Evolutionary conservation across 2,888 invertebrate species (phyloP).

Genomic region (Margaritifera margaritifera): DNA sequence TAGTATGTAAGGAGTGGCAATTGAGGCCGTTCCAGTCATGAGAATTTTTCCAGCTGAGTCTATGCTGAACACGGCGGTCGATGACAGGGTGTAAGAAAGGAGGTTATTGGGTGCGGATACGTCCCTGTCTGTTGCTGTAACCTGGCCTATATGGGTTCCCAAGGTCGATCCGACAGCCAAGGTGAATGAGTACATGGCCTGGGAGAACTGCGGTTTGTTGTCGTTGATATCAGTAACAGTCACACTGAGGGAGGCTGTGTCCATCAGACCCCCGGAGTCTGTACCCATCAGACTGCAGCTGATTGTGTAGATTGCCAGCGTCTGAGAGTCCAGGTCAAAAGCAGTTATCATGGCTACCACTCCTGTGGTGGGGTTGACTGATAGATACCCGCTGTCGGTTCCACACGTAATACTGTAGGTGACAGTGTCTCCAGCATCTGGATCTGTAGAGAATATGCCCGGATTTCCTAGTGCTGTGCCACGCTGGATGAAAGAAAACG

Average conservation of each 20-base stretch:
- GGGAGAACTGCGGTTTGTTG: conserved; percentile 14
- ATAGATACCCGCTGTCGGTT: conserved; percentile 18
- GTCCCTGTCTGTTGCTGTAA: conserved; percentile 27
- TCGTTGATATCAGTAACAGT: conserved; percentile 29
- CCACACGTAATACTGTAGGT: conserved; percentile 18
- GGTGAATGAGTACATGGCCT: conserved; percentile 1
- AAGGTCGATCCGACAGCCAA: conserved; percentile 1
- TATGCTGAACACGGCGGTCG: conserved; percentile 27
- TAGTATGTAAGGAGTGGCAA: conserved; percentile 21
- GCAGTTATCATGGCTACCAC: conserved; percentile 27
- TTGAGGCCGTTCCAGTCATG: conserved; percentile 21
- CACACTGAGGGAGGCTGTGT: conserved; percentile 20
- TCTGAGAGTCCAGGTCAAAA: conserved; percentile 24
- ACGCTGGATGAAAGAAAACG: conserved; percentile 6
- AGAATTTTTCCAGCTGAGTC: conserved; percentile 21
- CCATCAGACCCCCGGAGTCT: conserved; percentile 25
- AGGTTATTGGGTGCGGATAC: conserved; percentile 24
- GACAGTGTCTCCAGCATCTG: conserved; percentile 19
- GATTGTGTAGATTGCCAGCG: conserved; percentile 22
- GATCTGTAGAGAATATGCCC: conserved; percentile 24
- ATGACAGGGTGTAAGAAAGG: conserved; percentile 21
- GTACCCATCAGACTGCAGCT: conserved; percentile 23
- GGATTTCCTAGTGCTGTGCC: conserved; percentile 20
- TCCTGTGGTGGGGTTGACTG: conserved; percentile 20
- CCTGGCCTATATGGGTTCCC: conserved; percentile 10